Percentiles rank a stretch among this genome's conserved stretches.
Conservation (phyloP, 2,113 vertebrate genomes). For the Danionella cerebrum region DNA sequence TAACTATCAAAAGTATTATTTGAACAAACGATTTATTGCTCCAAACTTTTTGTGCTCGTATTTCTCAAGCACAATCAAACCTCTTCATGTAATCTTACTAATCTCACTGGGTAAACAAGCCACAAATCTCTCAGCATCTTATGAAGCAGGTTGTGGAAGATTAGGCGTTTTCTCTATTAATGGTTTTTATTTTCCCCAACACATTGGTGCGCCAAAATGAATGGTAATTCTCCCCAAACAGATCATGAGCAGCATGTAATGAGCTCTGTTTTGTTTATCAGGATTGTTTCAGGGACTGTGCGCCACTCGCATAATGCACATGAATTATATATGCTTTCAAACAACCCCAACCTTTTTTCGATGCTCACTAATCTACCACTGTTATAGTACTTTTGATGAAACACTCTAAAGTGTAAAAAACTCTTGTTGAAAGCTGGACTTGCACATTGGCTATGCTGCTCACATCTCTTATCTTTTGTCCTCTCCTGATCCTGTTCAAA, state of each 20-base stretch:
- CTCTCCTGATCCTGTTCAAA: conserved; percentile 12
- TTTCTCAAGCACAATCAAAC: not conserved
- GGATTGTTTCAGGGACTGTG: too few species aligned
- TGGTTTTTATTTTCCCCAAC: not conserved
- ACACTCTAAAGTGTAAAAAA: not conserved
- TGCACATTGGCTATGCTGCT: conserved; percentile 27
- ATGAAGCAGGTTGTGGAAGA: conserved; percentile 11
- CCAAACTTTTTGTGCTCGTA: too few species aligned
- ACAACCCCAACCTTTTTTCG: not conserved
- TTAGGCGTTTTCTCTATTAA: not conserved
- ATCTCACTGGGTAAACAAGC: not conserved
- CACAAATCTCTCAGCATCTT: conserved; percentile 15
- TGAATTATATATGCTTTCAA: not conserved
- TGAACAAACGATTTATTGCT: too few species aligned
- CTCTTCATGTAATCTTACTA: conserved; percentile 9
- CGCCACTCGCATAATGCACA: not conserved
- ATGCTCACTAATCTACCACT: not conserved
- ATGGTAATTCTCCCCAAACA: not conserved
- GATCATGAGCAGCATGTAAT: not conserved
- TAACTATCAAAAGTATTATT: too few species aligned
- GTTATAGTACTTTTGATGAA: not conserved
- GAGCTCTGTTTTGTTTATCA: not conserved
- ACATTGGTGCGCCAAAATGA: not conserved
- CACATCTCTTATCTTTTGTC: conserved; percentile 32
- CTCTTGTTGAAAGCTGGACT: not conserved